Evolutionary conservation across 2,113 vertebrate genomes (phyloP).

Genomic region (Lophius piscatorius): DNA sequence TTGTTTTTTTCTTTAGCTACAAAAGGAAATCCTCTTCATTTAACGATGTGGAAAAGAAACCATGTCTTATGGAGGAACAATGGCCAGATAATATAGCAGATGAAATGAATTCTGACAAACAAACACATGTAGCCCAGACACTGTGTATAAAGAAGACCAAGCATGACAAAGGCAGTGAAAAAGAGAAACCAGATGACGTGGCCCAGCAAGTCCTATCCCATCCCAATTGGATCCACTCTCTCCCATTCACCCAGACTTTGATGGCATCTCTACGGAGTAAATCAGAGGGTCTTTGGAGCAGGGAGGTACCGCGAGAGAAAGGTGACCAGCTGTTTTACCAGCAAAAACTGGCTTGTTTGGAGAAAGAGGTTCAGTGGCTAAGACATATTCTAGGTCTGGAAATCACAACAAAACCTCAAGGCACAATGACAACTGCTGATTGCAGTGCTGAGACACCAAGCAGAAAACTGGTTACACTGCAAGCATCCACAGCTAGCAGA

Average conservation of each 20-base stretch:
- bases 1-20: conserved; percentile 39
- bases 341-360: conserved; percentile 63
- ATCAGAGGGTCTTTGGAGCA: conserved; percentile 22
- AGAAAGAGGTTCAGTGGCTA: conserved; percentile 69
- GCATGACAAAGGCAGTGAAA: conserved; percentile 11
- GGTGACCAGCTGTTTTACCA: conserved; percentile 39
- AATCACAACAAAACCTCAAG: conserved; percentile 39
- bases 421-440: conserved; percentile 42
- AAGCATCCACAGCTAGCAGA: neutral
- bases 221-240: conserved; percentile 17
- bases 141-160: conserved; percentile 5
- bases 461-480: neutral
- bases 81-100: conserved; percentile 4
- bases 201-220: conserved; percentile 7
- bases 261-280: conserved; percentile 63
- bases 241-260: conserved; percentile 63
- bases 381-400: conserved; percentile 62
- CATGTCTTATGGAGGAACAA: conserved; percentile 1
- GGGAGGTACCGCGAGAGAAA: conserved; percentile 25
- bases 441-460: neutral
- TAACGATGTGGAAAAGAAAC: conserved; percentile 40
- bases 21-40: conserved; percentile 57
- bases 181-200: conserved; percentile 12
- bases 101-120: conserved; percentile 14
- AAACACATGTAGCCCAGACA: neutral